These are phyloP conservation scores for Micrasema minimum DNA, from an alignment of 1,140 invertebrate species.

Conservation along the genomic window DNA sequence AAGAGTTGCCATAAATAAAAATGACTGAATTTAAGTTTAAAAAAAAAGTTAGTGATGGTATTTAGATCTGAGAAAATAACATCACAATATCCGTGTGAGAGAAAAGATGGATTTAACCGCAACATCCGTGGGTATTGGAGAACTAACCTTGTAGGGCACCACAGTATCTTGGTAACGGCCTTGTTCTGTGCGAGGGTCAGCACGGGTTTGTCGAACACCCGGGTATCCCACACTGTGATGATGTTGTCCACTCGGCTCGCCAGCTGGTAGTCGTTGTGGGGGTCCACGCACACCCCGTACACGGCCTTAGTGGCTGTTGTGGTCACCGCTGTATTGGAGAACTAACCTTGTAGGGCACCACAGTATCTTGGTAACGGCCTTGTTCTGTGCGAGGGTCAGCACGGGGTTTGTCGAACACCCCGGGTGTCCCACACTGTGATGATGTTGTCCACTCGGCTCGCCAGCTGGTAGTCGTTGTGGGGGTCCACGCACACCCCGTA, in stretches of 20 bases:
- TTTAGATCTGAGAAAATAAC: no score
- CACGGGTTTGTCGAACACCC: constrained; percentile 88
- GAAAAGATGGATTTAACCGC: no score
- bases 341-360: constrained; percentile 90
- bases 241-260: constrained; percentile 86
- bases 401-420: constrained; percentile 88
- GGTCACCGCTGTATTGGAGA: constrained; percentile 74
- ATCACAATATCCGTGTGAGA: no score
- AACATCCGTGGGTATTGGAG: no score
- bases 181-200: constrained; percentile 76
- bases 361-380: constrained; percentile 78
- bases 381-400: constrained; percentile 75
- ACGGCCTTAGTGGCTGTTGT: constrained; percentile 88
- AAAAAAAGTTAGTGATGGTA: no score
- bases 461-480: constrained; percentile 80
- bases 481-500: constrained; percentile 84
- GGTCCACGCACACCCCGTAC: constrained; percentile 82
- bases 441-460: constrained; percentile 84
- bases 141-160: constrained; percentile 88
- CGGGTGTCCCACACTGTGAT: constrained; percentile 89
- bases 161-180: constrained; percentile 79
- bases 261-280: constrained; percentile 79
- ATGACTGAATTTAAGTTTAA: no score
- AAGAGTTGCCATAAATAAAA: no score
- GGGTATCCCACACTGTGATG: constrained; percentile 87